Base-by-base conservation (phyloP, 2,797 vertebrate species). In the Zonotrichia albicollis region DNA sequence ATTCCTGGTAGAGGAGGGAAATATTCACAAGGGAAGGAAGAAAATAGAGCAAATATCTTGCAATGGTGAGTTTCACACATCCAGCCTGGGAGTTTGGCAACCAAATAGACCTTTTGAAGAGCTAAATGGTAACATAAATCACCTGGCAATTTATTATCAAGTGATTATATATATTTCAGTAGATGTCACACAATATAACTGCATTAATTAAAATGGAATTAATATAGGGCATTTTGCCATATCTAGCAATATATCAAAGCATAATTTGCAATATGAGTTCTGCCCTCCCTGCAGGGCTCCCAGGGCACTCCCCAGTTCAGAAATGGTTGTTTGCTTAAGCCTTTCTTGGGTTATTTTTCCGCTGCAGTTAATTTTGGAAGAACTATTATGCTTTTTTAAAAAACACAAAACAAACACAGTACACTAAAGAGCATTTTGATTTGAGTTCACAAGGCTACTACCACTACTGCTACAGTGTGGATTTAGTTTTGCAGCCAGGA, bases 171-270 rank as follows among this genome's bases (percentile, higher is more conserved):
- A 16, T 80, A 74, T 95, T 89, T 80, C 7, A 14, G 81, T 72
- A 92, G 45, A 65, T 92, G 88, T 94, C 78, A 93, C 34, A 68
- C 42, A 71, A 67, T 50, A 38, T 55, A 92, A 80, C 45, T 76
- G 51, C 48, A 76, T 89, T 90, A 84, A 94, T 95, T 94, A 90
- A 93, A 95, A 83, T n/a, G 13, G 53, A 84, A 94, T 93, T 92
- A 89, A 77, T 77, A 71, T 8, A 72, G 3, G 15, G 38, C 58
- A 84, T 77, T 61, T 87, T 96, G 87, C 68, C 72, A 91, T 83
- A 74, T 75, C 51, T 68, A 80, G 72, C 75, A 87, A 77, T 89
- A 66, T 42, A 78, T 90, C 68, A 90, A 82, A 77, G 50, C 20
- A 40, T 83, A 80, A 91, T 83, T 91, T 83, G 68, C 88, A 83